Conservation (phyloP, 1,140 invertebrate species). For the Ostrea edulis region DNA sequence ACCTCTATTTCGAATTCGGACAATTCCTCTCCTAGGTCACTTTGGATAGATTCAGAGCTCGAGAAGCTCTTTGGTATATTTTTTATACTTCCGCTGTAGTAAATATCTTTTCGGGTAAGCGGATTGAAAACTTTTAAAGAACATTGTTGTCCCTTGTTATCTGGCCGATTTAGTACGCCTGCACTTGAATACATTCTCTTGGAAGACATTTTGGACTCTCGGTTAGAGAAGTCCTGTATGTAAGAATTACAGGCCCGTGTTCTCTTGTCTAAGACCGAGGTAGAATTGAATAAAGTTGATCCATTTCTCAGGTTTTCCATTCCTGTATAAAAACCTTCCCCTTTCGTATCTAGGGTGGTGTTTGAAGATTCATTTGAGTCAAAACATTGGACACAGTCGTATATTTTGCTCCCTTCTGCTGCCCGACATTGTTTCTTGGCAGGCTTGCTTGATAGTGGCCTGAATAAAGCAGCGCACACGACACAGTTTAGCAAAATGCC, state of each 20-base stretch:
- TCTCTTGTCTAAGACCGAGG: neutral
- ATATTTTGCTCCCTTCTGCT: neutral
- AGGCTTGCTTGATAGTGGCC: slow-evolving; percentile 82
- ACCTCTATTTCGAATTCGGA: neutral
- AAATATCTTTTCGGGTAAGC: slow-evolving; percentile 63
- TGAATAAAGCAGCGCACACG: slow-evolving; percentile 88
- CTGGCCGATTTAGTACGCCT: neutral
- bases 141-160: neutral
- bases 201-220: neutral
- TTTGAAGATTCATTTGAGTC: slow-evolving; percentile 1
- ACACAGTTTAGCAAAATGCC: slow-evolving; percentile 88
- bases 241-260: neutral
- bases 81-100: slow-evolving; percentile 70
- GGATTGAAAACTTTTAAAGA: neutral
- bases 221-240: neutral
- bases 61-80: slow-evolving; percentile 50
- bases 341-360: neutral
- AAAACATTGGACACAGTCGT: neutral
- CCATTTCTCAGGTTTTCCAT: neutral
- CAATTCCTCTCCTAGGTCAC: neutral
- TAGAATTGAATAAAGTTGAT: neutral
- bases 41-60: neutral
- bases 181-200: slow-evolving; percentile 33
- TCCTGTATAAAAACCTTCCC: neutral
- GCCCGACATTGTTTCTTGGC: neutral